Evolutionary conservation across 2,888 invertebrate species (phyloP).

Genomic region (Hyalella azteca): DNA sequence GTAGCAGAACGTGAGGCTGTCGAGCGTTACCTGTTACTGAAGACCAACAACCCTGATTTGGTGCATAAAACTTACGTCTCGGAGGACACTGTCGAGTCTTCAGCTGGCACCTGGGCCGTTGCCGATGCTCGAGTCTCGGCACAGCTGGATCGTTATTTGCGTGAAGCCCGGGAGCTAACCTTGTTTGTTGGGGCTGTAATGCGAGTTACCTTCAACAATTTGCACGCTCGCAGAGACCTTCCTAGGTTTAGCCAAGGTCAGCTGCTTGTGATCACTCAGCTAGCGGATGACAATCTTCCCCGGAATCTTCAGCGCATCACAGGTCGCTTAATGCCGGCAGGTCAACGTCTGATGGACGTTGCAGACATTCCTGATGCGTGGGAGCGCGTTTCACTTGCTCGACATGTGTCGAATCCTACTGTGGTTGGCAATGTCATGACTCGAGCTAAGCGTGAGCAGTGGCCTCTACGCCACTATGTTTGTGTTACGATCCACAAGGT

Average conservation of each 20-base stretch:
- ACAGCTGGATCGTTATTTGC: neutral
- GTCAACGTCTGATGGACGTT: neutral
- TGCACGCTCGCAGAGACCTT: neutral
- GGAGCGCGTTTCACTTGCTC: neutral
- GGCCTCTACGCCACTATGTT: neutral
- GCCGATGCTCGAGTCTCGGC: neutral
- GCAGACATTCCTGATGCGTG: neutral
- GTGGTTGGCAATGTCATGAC: conserved; percentile 13
- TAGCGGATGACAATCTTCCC: neutral
- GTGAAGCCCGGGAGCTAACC: neutral
- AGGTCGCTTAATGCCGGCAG: neutral
- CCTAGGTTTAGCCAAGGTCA: conserved; percentile 8
- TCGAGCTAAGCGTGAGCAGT: neutral
- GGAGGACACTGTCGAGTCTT: neutral
- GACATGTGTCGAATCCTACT: neutral
- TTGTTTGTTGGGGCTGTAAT: neutral
- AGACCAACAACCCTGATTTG: neutral
- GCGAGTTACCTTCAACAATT: neutral
- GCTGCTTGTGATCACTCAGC: neutral
- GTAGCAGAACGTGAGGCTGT: neutral
- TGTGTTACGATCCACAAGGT: conserved; percentile 10
- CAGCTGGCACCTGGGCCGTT: neutral
- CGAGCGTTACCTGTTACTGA: neutral
- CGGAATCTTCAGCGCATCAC: neutral
- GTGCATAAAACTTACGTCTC: neutral